A percentile compares a stretch with the other conserved stretches of the same genome.
Conservation (phyloP, 2,797 vertebrate species). For the Columba guinea region DNA sequence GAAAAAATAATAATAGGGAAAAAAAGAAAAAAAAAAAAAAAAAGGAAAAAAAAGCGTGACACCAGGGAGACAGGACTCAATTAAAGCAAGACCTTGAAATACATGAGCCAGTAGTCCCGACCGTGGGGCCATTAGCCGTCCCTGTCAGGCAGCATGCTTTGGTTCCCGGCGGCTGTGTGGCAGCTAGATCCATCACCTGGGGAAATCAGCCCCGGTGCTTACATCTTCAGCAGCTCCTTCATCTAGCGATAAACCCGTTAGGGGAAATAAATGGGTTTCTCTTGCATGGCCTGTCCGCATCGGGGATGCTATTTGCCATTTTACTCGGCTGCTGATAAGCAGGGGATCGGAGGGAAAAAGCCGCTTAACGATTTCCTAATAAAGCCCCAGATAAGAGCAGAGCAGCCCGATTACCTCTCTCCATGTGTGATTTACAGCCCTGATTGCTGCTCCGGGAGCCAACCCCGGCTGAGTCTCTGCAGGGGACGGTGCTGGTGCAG, state of each 20-base stretch:
- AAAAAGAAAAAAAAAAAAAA: neutral
- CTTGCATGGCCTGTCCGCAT: neutral
- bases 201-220: conserved; percentile 37
- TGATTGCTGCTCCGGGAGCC: neutral
- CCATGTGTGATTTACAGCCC: neutral
- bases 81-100: conserved; percentile 49
- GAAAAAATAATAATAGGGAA: neutral
- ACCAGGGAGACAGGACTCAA: conserved; percentile 26
- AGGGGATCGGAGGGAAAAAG: neutral
- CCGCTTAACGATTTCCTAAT: neutral
- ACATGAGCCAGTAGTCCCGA: neutral
- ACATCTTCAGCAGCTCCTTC: conserved; percentile 48
- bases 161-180: neutral
- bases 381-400: neutral
- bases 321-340: neutral
- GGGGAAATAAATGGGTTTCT: conserved; percentile 55
- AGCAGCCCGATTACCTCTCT: neutral
- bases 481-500: neutral
- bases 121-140: neutral
- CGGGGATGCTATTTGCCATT: neutral
- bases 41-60: neutral
- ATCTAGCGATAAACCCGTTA: conserved; percentile 55
- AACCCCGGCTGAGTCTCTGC: neutral
- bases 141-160: neutral
- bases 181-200: conserved; percentile 50